phyloP scores from a whole-genome alignment of 2,888 invertebrate genomes.

The Drosophila antonietae region DNA sequence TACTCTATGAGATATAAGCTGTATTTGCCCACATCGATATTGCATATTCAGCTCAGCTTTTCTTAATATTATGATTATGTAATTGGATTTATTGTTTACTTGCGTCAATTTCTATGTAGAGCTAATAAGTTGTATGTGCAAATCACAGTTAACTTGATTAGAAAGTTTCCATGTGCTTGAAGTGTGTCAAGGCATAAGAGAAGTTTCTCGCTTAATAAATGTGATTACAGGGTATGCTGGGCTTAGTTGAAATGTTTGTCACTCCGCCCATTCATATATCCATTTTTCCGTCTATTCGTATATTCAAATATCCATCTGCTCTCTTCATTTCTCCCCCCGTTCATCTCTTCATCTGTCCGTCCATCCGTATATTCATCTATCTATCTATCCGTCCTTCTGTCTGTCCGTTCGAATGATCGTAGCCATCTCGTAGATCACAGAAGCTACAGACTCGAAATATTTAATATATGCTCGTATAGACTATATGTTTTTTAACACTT shows the following conservation, averaged over 20 bases:
- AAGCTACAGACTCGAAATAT: no score
- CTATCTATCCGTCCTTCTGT: not conserved
- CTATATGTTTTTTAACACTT: no score
- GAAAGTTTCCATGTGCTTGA: not conserved
- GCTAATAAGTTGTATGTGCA: not conserved
- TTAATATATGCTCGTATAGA: no score
- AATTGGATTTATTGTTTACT: slow-evolving; percentile 10
- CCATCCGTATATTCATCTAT: not conserved
- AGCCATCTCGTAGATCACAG: not conserved
- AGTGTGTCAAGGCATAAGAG: not conserved
- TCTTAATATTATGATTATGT: slow-evolving; percentile 2
- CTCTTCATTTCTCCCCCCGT: no score
- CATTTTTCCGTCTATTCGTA: no score
- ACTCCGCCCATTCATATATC: no score
- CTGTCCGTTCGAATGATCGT: not conserved
- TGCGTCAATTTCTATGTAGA: slow-evolving; percentile 13
- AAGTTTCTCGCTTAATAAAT: no score
- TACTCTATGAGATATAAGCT: not conserved
- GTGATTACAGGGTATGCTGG: not conserved
- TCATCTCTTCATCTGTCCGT: no score
- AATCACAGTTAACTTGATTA: slow-evolving; percentile 7
- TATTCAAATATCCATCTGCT: no score
- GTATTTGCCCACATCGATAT: not conserved
- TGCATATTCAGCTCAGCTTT: slow-evolving; percentile 10
- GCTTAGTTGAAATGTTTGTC: not conserved